These are phyloP conservation scores for Scaptomyza caliginosa DNA, from an alignment of 2,888 invertebrate species.

Conservation along the genomic window DNA sequence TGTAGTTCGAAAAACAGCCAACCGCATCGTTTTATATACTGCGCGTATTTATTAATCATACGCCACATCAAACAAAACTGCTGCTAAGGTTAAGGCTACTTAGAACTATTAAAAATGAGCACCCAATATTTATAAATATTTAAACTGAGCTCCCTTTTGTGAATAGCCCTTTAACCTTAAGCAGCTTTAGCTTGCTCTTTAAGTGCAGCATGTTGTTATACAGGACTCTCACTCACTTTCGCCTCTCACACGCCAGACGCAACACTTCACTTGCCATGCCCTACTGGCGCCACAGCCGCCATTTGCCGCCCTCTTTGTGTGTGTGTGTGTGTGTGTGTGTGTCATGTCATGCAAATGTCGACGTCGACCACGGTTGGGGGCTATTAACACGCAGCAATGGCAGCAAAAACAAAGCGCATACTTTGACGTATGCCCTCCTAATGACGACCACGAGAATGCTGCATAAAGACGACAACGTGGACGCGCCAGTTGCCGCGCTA, in stretches of 20 bases:
- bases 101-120: neutral
- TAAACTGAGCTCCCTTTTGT: neutral
- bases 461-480: conserved; percentile 50
- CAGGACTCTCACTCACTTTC: conserved; percentile 45
- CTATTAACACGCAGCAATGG: conserved; percentile 68
- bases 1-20: conserved; percentile 34
- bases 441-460: conserved; percentile 69
- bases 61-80: conserved; percentile 24
- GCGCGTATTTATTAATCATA: conserved; percentile 40
- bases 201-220: conserved; percentile 12
- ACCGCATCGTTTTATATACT: neutral
- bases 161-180: conserved; percentile 1
- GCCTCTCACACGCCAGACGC: conserved; percentile 31
- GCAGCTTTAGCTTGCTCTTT: neutral
- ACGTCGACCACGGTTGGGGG: conserved; percentile 50
- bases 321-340: too few species aligned
- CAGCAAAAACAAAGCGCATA: conserved; percentile 62
- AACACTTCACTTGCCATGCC: conserved; percentile 44
- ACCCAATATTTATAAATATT: neutral
- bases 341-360: conserved; percentile 51
- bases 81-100: neutral
- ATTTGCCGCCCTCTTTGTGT: neutral
- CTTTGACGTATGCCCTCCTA: conserved; percentile 76
- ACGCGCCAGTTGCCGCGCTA: conserved; percentile 43
- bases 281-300: conserved; percentile 7